Base-by-base conservation (phyloP, 2,797 vertebrate genomes). In the Neolamprologus multifasciatus region DNA sequence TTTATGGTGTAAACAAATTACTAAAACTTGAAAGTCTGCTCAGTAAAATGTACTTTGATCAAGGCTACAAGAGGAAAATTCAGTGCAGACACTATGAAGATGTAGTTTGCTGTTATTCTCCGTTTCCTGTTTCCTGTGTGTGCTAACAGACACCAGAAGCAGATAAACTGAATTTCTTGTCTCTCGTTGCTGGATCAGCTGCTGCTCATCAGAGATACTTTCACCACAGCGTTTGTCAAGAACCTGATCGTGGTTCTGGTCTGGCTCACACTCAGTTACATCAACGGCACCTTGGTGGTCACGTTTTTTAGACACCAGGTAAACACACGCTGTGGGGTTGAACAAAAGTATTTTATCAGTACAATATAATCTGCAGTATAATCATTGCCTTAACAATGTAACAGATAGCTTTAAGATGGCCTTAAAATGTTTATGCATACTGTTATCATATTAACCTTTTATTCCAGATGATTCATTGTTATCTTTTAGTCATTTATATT, bases 221-320 rank as follows among this genome's bases (percentile, higher is more conserved):
- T 93, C 81, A 51, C 81, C 59, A 83, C 45, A 0, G 95, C 95
- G 0, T 88, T 96, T 43, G 62, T 93, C 14, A 97, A 96, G 88
- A 96, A 96, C 91, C 86, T 96, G 62, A 88, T 95, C 0, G 84
- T 97, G 82, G 93, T 95, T 77, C 76, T 93, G 74, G 88, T 96
- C 48, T 96, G 96, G 95, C 10, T 96, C 50, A 8, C 87, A 23
- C 91, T 97, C 84, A 96, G 84, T 59, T 96, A 94, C 89, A 95
- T 96, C 87, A 96, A 96, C 9, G 36, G 85, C 36, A 93, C 83
- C 5, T 55, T 97, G 78, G 84, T 96, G 3, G 85, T 80, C 21
- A 97, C 94, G 1, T 97, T 96, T 81, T 94, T 96, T 38, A 95
- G 85, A 87, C 93, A 96, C 81, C 95, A 94, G 93, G 95, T 95